Conservation (phyloP, 2,113 vertebrate species). For the Mionectes macconnelli region DNA sequence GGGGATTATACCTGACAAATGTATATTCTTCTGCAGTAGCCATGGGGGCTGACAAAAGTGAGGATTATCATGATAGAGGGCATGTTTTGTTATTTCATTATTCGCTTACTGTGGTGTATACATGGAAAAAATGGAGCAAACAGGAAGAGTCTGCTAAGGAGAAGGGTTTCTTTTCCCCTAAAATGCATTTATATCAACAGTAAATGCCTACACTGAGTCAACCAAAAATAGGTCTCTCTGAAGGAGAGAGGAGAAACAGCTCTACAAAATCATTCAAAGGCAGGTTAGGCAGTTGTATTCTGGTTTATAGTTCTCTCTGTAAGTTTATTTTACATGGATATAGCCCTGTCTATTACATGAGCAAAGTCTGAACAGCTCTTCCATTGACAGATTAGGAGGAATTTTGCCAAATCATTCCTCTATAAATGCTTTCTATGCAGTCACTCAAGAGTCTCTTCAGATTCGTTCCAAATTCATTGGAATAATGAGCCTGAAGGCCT, state of each 20-base stretch:
- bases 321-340: neutral
- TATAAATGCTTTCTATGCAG: neutral
- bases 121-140: neutral
- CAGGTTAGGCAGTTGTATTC: neutral
- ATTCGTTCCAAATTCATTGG: neutral
- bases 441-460: neutral
- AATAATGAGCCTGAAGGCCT: neutral
- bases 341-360: neutral
- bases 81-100: neutral
- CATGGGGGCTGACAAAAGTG: neutral
- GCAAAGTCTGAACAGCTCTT: neutral
- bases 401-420: neutral
- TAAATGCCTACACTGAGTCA: neutral
- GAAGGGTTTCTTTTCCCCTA: neutral
- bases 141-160: neutral
- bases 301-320: neutral
- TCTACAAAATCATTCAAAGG: neutral
- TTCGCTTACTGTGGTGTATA: neutral
- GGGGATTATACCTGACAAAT: neutral
- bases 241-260: neutral
- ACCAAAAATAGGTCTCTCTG: neutral
- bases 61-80: neutral
- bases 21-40: neutral
- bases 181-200: neutral
- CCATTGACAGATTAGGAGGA: neutral